These are phyloP conservation scores for Empis livida DNA, from an alignment of 2,888 invertebrate genomes.

Conservation along the genomic window DNA sequence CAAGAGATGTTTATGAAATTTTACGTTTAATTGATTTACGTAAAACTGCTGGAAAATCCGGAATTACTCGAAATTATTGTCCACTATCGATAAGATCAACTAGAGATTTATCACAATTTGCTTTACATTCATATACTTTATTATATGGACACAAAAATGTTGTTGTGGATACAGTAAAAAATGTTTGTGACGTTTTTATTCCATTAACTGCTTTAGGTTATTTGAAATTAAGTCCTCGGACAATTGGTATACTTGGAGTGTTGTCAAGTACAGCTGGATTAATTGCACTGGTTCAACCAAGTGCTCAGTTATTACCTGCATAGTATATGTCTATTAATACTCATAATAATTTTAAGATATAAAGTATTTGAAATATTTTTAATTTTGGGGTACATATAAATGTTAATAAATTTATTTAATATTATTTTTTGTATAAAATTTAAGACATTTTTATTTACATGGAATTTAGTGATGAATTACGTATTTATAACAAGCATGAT, in stretches of 20 bases:
- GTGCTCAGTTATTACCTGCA: conserved; percentile 57
- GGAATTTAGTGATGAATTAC: too few relatives aligned
- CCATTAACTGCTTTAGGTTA: conserved; percentile 72
- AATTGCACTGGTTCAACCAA: conserved; percentile 61
- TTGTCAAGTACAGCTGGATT: conserved; percentile 72
- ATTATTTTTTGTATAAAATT: not conserved
- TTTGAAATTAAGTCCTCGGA: conserved; percentile 61
- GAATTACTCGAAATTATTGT: conserved; percentile 20
- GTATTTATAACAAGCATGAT: too few relatives aligned
- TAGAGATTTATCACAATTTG: conserved; percentile 20
- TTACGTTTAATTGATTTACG: conserved; percentile 46
- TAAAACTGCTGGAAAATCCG: conserved; percentile 34
- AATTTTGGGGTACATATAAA: too few relatives aligned
- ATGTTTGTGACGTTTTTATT: conserved; percentile 76
- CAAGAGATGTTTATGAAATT: conserved; percentile 78
- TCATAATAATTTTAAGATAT: too few relatives aligned
- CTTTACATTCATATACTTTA: conserved; percentile 22
- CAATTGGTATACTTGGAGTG: conserved; percentile 64
- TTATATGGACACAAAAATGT: conserved; percentile 45
- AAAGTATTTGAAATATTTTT: too few relatives aligned
- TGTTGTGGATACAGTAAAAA: conserved; percentile 71
- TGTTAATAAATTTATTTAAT: too few relatives aligned
- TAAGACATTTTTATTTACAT: too few relatives aligned
- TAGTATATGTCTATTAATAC: conserved; percentile 15
- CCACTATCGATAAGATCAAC: conserved; percentile 22